Base-by-base conservation (phyloP, 2,797 vertebrate genomes). In the Zalophus californianus region DNA sequence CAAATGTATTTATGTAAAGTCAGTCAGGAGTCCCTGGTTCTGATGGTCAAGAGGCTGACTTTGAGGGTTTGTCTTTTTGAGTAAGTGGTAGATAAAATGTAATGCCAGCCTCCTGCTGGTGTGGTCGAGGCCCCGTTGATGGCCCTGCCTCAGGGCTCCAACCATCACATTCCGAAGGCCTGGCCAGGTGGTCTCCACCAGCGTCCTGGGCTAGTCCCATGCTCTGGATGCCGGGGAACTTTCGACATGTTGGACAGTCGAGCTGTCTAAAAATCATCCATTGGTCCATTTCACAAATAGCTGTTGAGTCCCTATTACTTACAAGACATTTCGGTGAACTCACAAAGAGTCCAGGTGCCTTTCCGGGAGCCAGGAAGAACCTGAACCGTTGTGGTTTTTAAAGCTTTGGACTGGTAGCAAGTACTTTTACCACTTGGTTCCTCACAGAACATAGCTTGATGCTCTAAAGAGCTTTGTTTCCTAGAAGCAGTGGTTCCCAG, bases 241-340 rank as follows among this genome's bases (percentile, higher is more conserved):
- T 79, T 56, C 66, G 77, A 60, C 13, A 86, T n/a, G 11, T 60
- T 52, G 50, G 68, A 72, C 18, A 83, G 4, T 32, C 10, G 25
- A 77, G 18, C 62, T 86, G 66, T 82, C 58, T 93, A 29, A 79
- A 90, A 72, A n/a, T 23, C 29, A 44, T 75, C 68, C n/a, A 18
- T 64, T 93, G 27, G 9, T 75, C 41, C 50, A 62, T 23, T 89
- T 94, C 38, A 32, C 68, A 93, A 89, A 50, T 89, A 62, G 56
- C 78, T 90, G 15, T 83, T 77, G 21, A 95, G 58, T 50, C 48
- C 60, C 23, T 50, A 1, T 82, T 44, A 66, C 41, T 92, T 90
- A 52, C 1, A 62, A 93, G 83, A 78, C 66, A n/a, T 62, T 66
- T 54, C 35, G 9, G 32, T 56, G 29, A 62, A 41, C 73, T 68